These are phyloP conservation scores for Oreochromis spilurus DNA, from an alignment of 2,113 vertebrate genomes.

Conservation along the genomic window DNA sequence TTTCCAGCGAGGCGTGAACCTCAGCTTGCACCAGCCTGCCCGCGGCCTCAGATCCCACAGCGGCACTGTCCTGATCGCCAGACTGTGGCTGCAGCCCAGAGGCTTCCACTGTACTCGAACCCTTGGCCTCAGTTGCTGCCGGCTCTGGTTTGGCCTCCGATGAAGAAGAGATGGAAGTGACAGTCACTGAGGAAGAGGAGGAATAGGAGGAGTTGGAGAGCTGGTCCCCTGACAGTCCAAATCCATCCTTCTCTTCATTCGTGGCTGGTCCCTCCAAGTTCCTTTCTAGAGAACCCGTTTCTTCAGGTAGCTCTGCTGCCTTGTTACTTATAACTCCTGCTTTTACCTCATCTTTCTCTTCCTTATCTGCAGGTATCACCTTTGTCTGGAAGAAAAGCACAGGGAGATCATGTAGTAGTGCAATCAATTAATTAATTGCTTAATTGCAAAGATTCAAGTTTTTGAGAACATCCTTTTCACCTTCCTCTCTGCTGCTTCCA, in stretches of 20 bases:
- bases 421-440: not conserved
- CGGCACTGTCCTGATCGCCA: not conserved
- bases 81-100: not conserved
- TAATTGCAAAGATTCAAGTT: not conserved
- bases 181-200: slow-evolving; percentile 20
- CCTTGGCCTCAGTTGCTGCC: slow-evolving; percentile 23
- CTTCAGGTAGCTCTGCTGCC: slow-evolving; percentile 3
- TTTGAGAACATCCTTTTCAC: slow-evolving; percentile 25
- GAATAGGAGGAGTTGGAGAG: slow-evolving; percentile 32
- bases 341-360: not conserved
- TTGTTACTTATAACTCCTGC: not conserved
- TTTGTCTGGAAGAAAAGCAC: slow-evolving; percentile 51
- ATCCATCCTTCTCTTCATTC: slow-evolving; percentile 13
- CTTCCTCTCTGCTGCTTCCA: slow-evolving; percentile 66
- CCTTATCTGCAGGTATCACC: not conserved
- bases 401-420: not conserved
- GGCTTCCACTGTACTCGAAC: slow-evolving; percentile 8
- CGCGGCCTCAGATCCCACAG: slow-evolving; percentile 30
- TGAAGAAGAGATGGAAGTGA: slow-evolving; percentile 25
- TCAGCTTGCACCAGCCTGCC: slow-evolving; percentile 68
- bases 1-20: slow-evolving; percentile 74
- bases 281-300: not conserved
- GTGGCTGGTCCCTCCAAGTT: not conserved
- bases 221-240: slow-evolving; percentile 26
- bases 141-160: slow-evolving; percentile 16